Evolutionary conservation across 2,797 vertebrate genomes (phyloP).

Genomic region (Microtus agrestis): DNA sequence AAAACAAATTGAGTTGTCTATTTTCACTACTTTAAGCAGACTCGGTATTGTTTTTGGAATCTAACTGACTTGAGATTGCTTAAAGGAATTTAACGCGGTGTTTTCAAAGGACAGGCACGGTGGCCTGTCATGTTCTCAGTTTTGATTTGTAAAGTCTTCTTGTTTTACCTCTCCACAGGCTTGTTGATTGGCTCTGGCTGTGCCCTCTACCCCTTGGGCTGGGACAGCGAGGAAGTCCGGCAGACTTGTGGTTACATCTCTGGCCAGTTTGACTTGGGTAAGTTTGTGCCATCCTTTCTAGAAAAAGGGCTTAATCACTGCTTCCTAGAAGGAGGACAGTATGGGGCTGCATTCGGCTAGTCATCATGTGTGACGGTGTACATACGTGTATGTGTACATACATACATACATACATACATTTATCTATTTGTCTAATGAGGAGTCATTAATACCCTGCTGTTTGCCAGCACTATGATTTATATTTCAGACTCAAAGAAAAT

Average conservation of each 20-base stretch:
- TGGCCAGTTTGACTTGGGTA: conserved; percentile 96
- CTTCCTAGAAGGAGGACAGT: not conserved
- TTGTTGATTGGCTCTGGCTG: conserved; percentile 97
- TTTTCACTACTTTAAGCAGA: conserved; percentile 35
- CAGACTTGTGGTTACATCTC: conserved; percentile 98
- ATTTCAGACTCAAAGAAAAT: not conserved
- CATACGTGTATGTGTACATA: not conserved
- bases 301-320: not conserved
- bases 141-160: conserved; percentile 42
- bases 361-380: not conserved
- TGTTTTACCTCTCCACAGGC: conserved; percentile 87
- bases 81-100: not conserved
- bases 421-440: not conserved
- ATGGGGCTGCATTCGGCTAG: not conserved
- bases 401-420: not conserved
- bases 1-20: conserved; percentile 25
- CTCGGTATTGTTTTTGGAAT: conserved; percentile 55
- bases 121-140: not conserved
- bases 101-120: not conserved
- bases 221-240: conserved; percentile 97
- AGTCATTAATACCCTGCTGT: not conserved
- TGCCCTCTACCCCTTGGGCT: conserved; percentile 97
- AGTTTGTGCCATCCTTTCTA: conserved; percentile 75
- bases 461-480: not conserved
- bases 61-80: not conserved